Percentiles rank a stretch among this genome's conserved stretches.
These are phyloP conservation scores for Teleogryllus oceanicus DNA, from an alignment of 2,888 invertebrate species.

Conservation along the genomic window DNA sequence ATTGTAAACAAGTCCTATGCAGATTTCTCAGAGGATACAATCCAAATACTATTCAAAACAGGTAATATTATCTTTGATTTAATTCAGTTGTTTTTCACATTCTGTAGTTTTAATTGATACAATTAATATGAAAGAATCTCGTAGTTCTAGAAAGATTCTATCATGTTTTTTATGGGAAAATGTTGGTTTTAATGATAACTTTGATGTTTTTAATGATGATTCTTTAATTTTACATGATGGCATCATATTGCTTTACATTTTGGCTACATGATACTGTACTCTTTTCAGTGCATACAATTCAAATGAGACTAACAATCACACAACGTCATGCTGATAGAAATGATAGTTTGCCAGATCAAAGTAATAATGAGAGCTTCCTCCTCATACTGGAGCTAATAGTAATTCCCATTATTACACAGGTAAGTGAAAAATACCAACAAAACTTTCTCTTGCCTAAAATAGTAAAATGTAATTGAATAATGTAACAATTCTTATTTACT, in stretches of 20 bases:
- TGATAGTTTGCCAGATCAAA: background rate
- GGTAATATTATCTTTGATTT: slow-evolving; percentile 19
- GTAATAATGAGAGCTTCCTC: background rate
- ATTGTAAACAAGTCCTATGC: slow-evolving; percentile 53
- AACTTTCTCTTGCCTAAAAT: background rate
- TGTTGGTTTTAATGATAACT: no score
- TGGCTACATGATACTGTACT: background rate
- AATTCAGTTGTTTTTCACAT: no score
- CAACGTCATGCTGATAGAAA: background rate
- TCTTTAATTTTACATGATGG: background rate
- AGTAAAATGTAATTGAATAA: background rate
- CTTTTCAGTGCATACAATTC: slow-evolving; percentile 25
- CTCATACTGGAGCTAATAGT: background rate
- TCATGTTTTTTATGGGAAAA: no score
- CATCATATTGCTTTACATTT: no score
- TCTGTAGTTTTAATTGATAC: background rate
- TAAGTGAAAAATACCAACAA: background rate
- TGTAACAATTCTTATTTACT: background rate
- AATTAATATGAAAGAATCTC: no score
- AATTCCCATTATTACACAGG: slow-evolving; percentile 32
- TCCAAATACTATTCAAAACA: background rate
- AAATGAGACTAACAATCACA: slow-evolving; percentile 5
- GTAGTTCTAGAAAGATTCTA: no score
- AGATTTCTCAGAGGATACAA: slow-evolving; percentile 24
- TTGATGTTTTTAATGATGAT: no score